These are phyloP conservation scores for Sialis lutaria DNA, from an alignment of 2,888 invertebrate species.

Conservation along the genomic window DNA sequence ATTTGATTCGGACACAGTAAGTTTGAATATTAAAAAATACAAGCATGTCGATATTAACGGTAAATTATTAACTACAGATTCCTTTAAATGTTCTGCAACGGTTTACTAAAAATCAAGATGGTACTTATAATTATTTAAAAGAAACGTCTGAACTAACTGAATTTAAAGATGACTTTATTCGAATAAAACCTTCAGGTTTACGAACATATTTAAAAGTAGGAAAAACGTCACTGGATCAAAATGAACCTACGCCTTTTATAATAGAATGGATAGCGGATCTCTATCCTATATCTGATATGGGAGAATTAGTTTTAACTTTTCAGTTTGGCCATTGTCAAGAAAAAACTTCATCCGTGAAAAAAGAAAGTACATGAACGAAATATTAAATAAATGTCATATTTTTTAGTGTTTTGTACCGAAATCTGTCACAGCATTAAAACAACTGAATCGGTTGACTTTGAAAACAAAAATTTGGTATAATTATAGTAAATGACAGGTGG, in stretches of 20 bases:
- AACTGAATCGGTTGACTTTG: too few relatives aligned
- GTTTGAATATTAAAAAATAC: conserved; percentile 6
- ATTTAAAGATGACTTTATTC: conserved; percentile 21
- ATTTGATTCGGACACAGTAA: conserved; percentile 46
- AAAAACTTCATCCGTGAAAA: neutral
- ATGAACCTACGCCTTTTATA: conserved; percentile 43
- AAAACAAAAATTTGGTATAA: too few relatives aligned
- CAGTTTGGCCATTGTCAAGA: conserved; percentile 37
- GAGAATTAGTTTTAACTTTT: conserved; percentile 53
- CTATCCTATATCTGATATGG: conserved; percentile 47
- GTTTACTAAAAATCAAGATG: conserved; percentile 42
- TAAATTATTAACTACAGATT: conserved; percentile 25
- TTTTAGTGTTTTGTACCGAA: too few relatives aligned
- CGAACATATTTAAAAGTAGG: conserved; percentile 47
- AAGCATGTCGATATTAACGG: neutral
- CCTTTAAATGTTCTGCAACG: conserved; percentile 42
- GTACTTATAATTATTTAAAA: conserved; percentile 27
- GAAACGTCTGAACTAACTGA: conserved; percentile 15
- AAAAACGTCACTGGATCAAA: conserved; percentile 22
- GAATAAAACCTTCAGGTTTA: conserved; percentile 37
- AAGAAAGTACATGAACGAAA: neutral
- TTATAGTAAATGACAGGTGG: too few relatives aligned
- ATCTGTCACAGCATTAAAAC: too few relatives aligned
- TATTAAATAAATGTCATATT: too few relatives aligned
- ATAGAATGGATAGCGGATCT: conserved; percentile 66